Conservation (phyloP, 2,797 vertebrate species). For the Intellagama lesueurii region DNA sequence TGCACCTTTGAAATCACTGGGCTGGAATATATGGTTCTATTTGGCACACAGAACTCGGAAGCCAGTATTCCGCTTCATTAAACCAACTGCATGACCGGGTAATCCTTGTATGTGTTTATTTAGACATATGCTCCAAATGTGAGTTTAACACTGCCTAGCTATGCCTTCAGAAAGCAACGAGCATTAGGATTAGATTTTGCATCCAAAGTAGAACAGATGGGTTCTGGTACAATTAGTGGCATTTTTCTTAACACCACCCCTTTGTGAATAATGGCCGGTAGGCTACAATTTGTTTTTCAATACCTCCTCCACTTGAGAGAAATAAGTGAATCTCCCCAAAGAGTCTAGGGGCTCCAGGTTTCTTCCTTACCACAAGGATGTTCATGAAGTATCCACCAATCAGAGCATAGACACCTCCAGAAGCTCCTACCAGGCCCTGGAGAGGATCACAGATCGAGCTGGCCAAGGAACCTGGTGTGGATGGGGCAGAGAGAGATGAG, state of each 20-base stretch:
- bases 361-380: conserved; percentile 86
- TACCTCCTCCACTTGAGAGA: too few relatives aligned
- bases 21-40: background rate
- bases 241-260: background rate
- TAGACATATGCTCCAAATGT: too few relatives aligned
- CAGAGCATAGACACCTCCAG: conserved; percentile 92
- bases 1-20: background rate
- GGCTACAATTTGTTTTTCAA: too few relatives aligned
- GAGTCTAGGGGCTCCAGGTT: background rate
- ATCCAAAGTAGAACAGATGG: too few relatives aligned
- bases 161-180: too few relatives aligned
- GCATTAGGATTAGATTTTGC: too few relatives aligned
- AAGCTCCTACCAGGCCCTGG: conserved; percentile 88
- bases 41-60: background rate
- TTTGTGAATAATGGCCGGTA: background rate
- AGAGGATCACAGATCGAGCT: conserved; percentile 93
- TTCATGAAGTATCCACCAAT: conserved; percentile 95
- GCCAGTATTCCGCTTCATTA: background rate
- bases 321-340: background rate
- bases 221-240: too few relatives aligned
- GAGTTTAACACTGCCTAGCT: too few relatives aligned
- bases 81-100: too few relatives aligned
- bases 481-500: background rate
- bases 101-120: too few relatives aligned
- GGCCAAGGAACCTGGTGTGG: conserved; percentile 85